These are phyloP conservation scores for Tiliacea aurago DNA, from an alignment of 2,888 invertebrate genomes.

Conservation along the genomic window DNA sequence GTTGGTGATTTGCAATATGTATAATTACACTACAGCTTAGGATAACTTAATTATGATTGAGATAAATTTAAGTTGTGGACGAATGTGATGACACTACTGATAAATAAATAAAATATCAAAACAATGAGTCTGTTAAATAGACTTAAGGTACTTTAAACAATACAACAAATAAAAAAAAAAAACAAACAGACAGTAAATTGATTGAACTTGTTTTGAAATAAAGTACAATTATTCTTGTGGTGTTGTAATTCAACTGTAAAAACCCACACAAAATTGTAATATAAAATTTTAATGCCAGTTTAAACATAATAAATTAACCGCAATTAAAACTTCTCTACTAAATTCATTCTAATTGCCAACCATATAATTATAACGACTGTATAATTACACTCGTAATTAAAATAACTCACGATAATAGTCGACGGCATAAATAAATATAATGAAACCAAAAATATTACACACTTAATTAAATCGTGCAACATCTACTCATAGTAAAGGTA, in stretches of 20 bases:
- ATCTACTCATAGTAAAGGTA: background rate
- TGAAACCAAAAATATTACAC: conserved; percentile 35
- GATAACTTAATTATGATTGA: background rate
- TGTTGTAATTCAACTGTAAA: background rate
- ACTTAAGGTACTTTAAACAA: no score
- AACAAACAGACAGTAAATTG: background rate
- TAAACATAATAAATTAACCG: conserved; percentile 1
- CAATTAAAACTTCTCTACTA: conserved; percentile 30
- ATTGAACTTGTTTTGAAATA: background rate
- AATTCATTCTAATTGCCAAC: conserved; percentile 8
- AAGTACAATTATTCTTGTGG: background rate
- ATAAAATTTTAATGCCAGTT: conserved; percentile 1
- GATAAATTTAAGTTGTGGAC: background rate
- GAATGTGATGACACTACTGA: background rate
- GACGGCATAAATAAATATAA: conserved; percentile 46
- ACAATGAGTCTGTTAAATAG: no score
- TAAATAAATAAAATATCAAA: background rate
- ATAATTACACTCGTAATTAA: conserved; percentile 44
- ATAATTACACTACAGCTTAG: background rate
- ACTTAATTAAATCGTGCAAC: conserved; percentile 39
- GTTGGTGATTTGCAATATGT: background rate
- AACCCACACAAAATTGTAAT: conserved; percentile 6
- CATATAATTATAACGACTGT: conserved; percentile 40
- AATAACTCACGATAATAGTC: conserved; percentile 41
- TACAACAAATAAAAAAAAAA: background rate